Conservation (phyloP, 2,113 vertebrate genomes). For the Percina caprodes region DNA sequence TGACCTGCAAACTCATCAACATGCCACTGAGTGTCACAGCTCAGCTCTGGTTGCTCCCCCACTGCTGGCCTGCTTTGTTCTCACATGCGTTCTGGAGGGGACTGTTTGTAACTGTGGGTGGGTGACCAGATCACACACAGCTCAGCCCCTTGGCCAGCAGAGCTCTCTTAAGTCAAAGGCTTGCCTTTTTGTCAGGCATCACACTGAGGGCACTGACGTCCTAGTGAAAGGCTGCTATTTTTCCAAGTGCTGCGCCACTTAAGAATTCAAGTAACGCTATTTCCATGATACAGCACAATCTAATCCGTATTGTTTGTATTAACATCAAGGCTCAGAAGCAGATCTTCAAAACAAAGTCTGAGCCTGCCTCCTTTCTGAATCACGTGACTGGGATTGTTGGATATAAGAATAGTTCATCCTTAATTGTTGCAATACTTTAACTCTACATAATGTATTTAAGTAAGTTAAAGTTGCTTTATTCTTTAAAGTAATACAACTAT, state of each 20-base stretch:
- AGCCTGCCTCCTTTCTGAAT: slow-evolving; percentile 3
- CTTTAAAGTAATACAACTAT: neutral
- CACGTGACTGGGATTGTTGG: neutral
- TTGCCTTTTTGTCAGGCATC: slow-evolving; percentile 52
- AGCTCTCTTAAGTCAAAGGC: slow-evolving; percentile 50
- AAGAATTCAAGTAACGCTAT: slow-evolving; percentile 27
- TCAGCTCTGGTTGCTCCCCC: slow-evolving; percentile 72
- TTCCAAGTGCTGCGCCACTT: slow-evolving; percentile 12
- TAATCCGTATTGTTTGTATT: slow-evolving; percentile 3
- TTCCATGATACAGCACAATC: slow-evolving; percentile 24
- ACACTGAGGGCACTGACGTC: slow-evolving; percentile 38
- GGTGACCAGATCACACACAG: slow-evolving; percentile 77
- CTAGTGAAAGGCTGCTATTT: slow-evolving; percentile 22
- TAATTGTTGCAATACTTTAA: no score
- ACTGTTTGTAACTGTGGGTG: slow-evolving; percentile 74
- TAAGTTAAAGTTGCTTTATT: neutral
- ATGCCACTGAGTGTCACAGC: slow-evolving; percentile 81
- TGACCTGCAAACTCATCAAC: slow-evolving; percentile 85
- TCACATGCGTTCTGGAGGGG: slow-evolving; percentile 67
- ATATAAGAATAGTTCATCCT: neutral
- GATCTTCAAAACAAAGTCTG: slow-evolving; percentile 6
- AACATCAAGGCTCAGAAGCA: slow-evolving; percentile 8
- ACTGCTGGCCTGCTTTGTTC: slow-evolving; percentile 76
- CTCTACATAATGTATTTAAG: neutral
- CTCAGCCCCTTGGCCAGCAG: slow-evolving; percentile 49